Conservation (phyloP, 2,888 invertebrate species). For the Xestoiulus laeticollis region DNA sequence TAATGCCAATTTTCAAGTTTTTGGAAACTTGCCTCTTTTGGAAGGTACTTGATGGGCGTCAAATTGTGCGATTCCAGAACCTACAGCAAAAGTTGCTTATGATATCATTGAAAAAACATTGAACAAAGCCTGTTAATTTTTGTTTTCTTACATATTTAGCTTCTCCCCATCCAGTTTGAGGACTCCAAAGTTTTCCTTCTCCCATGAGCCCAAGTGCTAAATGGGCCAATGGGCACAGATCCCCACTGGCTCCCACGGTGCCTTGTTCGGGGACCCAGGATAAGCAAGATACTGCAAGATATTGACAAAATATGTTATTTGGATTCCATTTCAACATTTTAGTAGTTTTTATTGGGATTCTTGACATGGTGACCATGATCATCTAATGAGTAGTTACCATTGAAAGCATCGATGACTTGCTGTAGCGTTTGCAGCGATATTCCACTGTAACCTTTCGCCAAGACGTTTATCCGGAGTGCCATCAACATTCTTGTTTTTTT, state of each 20-base stretch:
- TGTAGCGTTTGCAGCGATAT: conserved; percentile 70
- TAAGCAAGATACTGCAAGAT: conserved; percentile 69
- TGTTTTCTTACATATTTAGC: conserved; percentile 67
- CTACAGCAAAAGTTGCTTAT: conserved; percentile 59
- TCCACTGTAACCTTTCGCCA: conserved; percentile 76
- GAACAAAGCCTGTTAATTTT: background rate
- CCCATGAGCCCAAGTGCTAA: conserved; percentile 74
- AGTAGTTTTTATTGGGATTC: background rate
- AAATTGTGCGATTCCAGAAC: conserved; percentile 70
- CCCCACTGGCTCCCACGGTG: conserved; percentile 75
- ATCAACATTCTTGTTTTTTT: conserved; percentile 72
- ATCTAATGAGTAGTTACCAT: conserved; percentile 68
- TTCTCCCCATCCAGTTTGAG: conserved; percentile 72
- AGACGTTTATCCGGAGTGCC: conserved; percentile 72
- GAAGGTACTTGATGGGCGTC: conserved; percentile 68
- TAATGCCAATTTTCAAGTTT: background rate
- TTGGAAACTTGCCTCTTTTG: conserved; percentile 69
- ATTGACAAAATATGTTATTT: background rate
- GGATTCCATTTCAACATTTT: background rate
- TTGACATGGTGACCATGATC: background rate
- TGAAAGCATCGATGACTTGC: conserved; percentile 72
- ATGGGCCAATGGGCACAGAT: conserved; percentile 74
- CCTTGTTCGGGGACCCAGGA: conserved; percentile 76
- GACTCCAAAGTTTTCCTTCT: conserved; percentile 75
- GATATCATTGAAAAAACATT: background rate